These are phyloP conservation scores for Wasmannia auropunctata DNA, from an alignment of 1,140 invertebrate genomes.

Conservation along the genomic window DNA sequence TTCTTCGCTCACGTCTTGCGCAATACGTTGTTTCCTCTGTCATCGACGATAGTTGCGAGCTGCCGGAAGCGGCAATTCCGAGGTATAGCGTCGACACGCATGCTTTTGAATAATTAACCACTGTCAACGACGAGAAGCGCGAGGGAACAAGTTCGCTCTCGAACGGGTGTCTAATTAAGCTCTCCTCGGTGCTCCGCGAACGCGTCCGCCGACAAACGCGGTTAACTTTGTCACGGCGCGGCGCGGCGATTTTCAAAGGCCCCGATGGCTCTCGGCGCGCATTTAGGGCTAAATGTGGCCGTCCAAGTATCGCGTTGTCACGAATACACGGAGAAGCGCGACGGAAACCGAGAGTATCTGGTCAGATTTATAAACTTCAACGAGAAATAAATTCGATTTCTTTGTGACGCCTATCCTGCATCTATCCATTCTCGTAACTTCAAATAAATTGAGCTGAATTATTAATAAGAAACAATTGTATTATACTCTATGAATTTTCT, in stretches of 20 bases:
- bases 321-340: not conserved
- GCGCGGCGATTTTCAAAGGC: constrained; percentile 33
- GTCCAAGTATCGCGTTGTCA: not conserved
- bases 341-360: not conserved
- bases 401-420: not conserved
- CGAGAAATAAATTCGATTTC: not conserved
- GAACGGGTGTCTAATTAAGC: constrained; percentile 67
- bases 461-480: not conserved
- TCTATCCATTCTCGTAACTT: not conserved
- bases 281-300: constrained; percentile 45
- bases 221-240: constrained; percentile 25
- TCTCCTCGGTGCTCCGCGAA: not conserved
- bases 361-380: not conserved
- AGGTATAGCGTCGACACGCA: constrained; percentile 21
- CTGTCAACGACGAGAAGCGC: constrained; percentile 42
- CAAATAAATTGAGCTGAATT: not conserved
- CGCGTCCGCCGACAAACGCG: constrained; percentile 20
- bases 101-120: constrained; percentile 65
- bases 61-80: constrained; percentile 36
- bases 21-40: not conserved
- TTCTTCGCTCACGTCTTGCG: constrained; percentile 1
- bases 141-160: constrained; percentile 44
- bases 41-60: not conserved
- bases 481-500: too few relatives aligned
- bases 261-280: not conserved